These are phyloP conservation scores for Magallana gigas DNA, from an alignment of 1,140 invertebrate genomes.

Conservation along the genomic window DNA sequence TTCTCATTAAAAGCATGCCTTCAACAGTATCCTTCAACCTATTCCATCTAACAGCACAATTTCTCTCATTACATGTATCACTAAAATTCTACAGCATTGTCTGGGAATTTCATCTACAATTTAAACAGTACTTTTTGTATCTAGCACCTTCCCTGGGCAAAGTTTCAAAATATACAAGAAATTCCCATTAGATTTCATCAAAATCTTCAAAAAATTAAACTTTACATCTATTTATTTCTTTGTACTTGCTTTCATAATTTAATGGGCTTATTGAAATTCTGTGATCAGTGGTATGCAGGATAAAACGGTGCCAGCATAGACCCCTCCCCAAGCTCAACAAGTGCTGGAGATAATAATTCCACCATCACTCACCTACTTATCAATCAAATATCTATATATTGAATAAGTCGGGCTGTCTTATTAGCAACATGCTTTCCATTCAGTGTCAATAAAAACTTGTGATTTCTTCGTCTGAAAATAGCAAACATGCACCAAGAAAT, in stretches of 20 bases:
- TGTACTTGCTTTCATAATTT: constrained; percentile 2
- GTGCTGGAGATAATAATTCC: neutral
- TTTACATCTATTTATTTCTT: constrained; percentile 8
- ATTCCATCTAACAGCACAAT: neutral
- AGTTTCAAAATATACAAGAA: neutral
- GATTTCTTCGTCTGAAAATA: neutral
- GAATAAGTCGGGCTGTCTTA: constrained; percentile 20
- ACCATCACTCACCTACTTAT: constrained; percentile 2
- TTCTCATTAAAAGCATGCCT: constrained; percentile 9
- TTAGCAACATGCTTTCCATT: constrained; percentile 25
- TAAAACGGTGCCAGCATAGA: neutral
- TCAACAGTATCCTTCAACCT: neutral
- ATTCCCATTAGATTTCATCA: neutral
- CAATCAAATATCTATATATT: constrained; percentile 16
- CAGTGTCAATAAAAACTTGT: neutral
- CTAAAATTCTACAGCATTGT: neutral
- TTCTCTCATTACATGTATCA: neutral
- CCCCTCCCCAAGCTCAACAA: neutral
- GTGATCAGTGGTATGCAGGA: neutral
- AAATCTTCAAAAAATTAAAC: neutral
- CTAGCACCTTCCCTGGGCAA: neutral
- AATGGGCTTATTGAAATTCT: constrained; percentile 15
- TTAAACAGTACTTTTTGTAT: neutral
- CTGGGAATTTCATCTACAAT: constrained; percentile 26
- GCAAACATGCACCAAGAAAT: constrained; percentile 3